Evolutionary conservation across 2,888 invertebrate species (phyloP), one percentile per base, ranked within the genome.

Genomic region (Temnothorax ravouxi): DNA sequence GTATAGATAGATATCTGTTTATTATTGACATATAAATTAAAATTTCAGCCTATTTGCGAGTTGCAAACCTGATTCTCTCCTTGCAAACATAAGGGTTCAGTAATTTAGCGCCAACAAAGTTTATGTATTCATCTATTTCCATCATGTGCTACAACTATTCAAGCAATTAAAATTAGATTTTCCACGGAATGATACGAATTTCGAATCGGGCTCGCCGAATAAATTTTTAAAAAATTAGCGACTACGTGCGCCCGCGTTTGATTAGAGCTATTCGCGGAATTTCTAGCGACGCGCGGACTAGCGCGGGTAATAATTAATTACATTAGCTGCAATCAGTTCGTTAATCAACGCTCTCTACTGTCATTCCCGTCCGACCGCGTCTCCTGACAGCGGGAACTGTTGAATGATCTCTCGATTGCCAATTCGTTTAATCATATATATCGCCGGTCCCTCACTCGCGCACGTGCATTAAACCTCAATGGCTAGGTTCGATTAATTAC

Each of bases 291-390:
- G 76, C 44, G 50, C 56, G 44, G 61, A 62, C 52, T 52, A 81
- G 52, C 52, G 44, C 4, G 5, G 18, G 29, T 52, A 75, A 80
- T 69, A 50, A 59, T 59, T 21, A 81, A 62, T 62, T 81, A 54
- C 50, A 44, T 47, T 79, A 75, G 59, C 74, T 64, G 71, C 72
- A 71, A 82, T 82, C 74, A 71, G 74, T 71, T 74, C 66, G 69
- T 80, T 84, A 75, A 86, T 86, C 84, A 71, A 71, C 61, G 67
- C 77, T 47, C 62, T 76, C 75, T 62, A 62, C 75, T 76, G 75
- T 76, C 75, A 84, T 84, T 52, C 84, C 50, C 80, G 66, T 84
- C 44, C 61, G 11, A 54, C 74, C 64, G 77, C 62, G 67, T 47
- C 52, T 69, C 59, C 69, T 83, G 71, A 69, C 76, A 5, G 47